Conservation (phyloP, 1,140 invertebrate genomes). For the Psilanteris sp. region DNA sequence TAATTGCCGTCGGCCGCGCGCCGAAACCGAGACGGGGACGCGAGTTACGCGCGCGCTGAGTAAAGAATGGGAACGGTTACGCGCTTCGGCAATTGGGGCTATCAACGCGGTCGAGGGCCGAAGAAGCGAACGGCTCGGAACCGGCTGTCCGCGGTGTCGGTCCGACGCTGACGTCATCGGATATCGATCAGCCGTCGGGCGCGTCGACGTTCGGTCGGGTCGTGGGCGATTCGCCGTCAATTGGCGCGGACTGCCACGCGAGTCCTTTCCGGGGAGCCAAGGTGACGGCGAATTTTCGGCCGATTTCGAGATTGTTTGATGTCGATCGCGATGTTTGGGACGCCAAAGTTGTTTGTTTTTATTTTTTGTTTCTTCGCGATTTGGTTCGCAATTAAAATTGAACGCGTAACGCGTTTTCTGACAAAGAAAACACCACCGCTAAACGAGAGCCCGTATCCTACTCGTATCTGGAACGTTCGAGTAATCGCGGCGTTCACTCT, state of each 20-base stretch:
- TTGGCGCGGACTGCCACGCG: too few species aligned
- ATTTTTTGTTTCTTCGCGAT: too few species aligned
- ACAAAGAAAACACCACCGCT: background rate
- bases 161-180: slow-evolving; percentile 26
- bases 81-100: slow-evolving; percentile 20
- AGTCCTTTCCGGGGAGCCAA: too few species aligned
- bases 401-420: too few species aligned
- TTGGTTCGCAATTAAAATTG: too few species aligned
- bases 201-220: too few species aligned
- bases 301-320: too few species aligned
- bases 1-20: background rate
- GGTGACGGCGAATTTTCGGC: too few species aligned
- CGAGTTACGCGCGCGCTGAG: background rate
- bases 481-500: slow-evolving; percentile 24
- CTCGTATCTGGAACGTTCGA: slow-evolving; percentile 26
- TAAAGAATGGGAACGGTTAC: slow-evolving; percentile 10
- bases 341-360: too few species aligned
- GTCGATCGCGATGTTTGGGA: too few species aligned
- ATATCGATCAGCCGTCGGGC: too few species aligned
- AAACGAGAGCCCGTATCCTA: background rate
- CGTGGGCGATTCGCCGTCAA: too few species aligned
- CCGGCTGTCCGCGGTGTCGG: background rate
- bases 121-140: slow-evolving; percentile 9
- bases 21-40: background rate
- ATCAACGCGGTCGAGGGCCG: slow-evolving; percentile 12